Evolutionary conservation across 2,113 vertebrate species (phyloP).

Genomic region (Notarius lentiginosus): DNA sequence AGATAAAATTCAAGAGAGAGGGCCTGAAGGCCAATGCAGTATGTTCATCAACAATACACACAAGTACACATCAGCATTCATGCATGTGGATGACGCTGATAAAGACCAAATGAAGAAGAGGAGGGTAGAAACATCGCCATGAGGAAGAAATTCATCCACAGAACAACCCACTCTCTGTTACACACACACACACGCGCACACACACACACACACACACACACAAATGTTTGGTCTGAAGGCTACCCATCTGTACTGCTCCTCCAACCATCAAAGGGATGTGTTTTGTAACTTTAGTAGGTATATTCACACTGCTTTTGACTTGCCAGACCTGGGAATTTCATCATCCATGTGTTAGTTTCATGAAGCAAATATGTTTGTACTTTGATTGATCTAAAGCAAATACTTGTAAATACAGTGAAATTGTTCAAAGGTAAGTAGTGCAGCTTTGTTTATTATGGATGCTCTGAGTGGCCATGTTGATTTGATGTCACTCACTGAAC

Average conservation of each 20-base stretch:
- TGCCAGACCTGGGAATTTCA: neutral
- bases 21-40: neutral
- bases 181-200: neutral
- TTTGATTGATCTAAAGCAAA: neutral
- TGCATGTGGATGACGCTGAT: neutral
- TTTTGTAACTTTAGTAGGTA: neutral
- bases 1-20: neutral
- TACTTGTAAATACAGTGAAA: neutral
- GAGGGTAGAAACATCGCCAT: neutral
- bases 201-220: neutral
- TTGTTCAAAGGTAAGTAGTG: too few species aligned
- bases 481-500: too few species aligned
- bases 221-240: neutral
- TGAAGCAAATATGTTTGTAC: neutral
- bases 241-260: neutral
- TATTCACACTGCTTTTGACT: neutral
- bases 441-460: too few species aligned
- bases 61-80: neutral
- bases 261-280: neutral
- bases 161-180: neutral
- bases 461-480: too few species aligned
- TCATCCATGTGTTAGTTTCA: neutral
- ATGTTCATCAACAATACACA: neutral
- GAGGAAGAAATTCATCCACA: neutral
- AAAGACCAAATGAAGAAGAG: neutral